Evolutionary conservation across 1,140 invertebrate species (phyloP).

Genomic region (Zaprionus kolodkinae): DNA sequence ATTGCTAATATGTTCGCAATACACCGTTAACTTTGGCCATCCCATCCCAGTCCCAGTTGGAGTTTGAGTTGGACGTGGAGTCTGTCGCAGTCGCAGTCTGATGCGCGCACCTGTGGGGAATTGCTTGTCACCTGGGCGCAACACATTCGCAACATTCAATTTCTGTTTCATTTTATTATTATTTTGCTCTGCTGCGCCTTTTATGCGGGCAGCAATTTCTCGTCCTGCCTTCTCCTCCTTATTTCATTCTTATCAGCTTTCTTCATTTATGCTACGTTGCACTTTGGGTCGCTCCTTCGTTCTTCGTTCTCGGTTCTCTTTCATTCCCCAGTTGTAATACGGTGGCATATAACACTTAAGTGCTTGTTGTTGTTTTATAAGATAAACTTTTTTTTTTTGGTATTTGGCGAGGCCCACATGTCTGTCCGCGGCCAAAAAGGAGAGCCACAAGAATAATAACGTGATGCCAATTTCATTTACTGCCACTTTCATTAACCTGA

Average conservation of each 20-base stretch:
- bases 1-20: constrained; percentile 62
- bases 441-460: constrained; percentile 50
- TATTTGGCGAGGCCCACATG: constrained; percentile 54
- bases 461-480: constrained; percentile 78
- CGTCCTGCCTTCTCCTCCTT: constrained; percentile 47
- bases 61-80: background rate
- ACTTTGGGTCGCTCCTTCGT: constrained; percentile 54
- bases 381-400: constrained; percentile 63
- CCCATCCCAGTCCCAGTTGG: background rate
- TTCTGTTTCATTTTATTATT: constrained; percentile 63
- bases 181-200: constrained; percentile 30
- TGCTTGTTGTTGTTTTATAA: constrained; percentile 82
- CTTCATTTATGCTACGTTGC: constrained; percentile 79
- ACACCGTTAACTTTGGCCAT: constrained; percentile 33
- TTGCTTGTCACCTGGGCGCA: constrained; percentile 70
- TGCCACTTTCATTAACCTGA: constrained; percentile 76
- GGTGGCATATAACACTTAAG: constrained; percentile 82
- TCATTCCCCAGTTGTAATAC: constrained; percentile 67
- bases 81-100: background rate
- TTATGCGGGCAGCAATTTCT: constrained; percentile 72
- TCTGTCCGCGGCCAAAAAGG: constrained; percentile 22
- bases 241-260: constrained; percentile 73
- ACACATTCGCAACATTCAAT: constrained; percentile 71
- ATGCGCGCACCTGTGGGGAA: constrained; percentile 69
- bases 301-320: constrained; percentile 14